Percentiles rank a stretch among this genome's conserved stretches.
Conservation (phyloP, 2,888 invertebrate genomes). For the Spicauda simplicius region DNA sequence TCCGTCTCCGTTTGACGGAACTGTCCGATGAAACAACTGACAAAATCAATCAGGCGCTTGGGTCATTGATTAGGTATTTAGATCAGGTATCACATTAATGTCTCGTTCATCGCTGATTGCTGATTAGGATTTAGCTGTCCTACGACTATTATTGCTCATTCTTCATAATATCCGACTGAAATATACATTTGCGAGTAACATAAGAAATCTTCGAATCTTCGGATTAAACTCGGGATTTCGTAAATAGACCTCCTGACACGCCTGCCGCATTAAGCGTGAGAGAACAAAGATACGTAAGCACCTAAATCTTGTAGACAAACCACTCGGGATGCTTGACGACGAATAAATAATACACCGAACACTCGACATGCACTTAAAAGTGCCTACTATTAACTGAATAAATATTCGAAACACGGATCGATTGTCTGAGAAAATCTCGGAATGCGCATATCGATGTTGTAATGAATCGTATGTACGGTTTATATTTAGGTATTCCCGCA, state of each 20-base stretch:
- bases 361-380: slow-evolving; percentile 54
- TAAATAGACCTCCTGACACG: slow-evolving; percentile 37
- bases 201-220: too few relatives aligned
- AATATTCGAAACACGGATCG: slow-evolving; percentile 55
- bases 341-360: slow-evolving; percentile 48
- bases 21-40: too few relatives aligned
- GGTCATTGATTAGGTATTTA: too few relatives aligned
- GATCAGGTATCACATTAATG: too few relatives aligned
- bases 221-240: too few relatives aligned
- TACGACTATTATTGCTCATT: too few relatives aligned
- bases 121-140: too few relatives aligned
- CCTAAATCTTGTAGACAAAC: slow-evolving; percentile 68
- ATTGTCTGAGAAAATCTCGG: slow-evolving; percentile 56
- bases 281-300: slow-evolving; percentile 61
- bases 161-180: too few relatives aligned
- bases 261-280: slow-evolving; percentile 58
- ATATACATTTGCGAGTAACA: too few relatives aligned
- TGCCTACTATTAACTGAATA: slow-evolving; percentile 65
- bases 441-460: slow-evolving; percentile 42
- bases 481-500: slow-evolving; percentile 62
- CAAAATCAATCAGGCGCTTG: too few relatives aligned
- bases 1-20: too few relatives aligned
- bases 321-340: slow-evolving; percentile 59
- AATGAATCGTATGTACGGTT: slow-evolving; percentile 47
- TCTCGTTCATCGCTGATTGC: too few relatives aligned